Evolutionary conservation across 2,113 vertebrate genomes (phyloP), one percentile per base, ranked within the genome.

Genomic region (Pelobates fuscus): DNA sequence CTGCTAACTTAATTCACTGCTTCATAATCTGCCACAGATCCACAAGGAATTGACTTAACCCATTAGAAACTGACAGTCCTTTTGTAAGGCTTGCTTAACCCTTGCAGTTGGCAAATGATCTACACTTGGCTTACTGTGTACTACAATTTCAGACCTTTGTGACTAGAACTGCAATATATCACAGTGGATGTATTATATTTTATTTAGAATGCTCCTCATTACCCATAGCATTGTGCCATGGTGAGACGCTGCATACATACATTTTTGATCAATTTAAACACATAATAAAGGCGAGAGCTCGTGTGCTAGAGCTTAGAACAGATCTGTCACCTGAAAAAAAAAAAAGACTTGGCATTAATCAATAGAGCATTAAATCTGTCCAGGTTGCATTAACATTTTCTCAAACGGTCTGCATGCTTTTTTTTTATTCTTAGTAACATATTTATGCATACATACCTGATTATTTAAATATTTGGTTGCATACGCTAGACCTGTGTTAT

Each of bases 21-120:
- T 78, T 76, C 64, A 76, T 76, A 67, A 67, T 65, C 65, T 77
- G 70, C 80, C 71, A 78, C 30, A 15, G 14, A 58, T 25, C 37
- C 37, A 76, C 25, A 32, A 46, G 54, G 64, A 76, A 76, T 76
- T 76, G 55, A 52, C 55, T 76, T 76, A 76, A 76, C 72, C 64
- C 72, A 27, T 59, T 60, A 32, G 10, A 76, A 46, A 5, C 64
- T 59, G 54, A 37, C 69, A 59, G 65, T 59, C 54, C 37, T 61
- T 44, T n/a, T 67, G 32, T 5, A 49, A 59, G 55, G 44, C 44
- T 76, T 29, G 3, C 62, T 74, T 65, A 57, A 59, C 71, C 32
- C 54, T 18, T n/a, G 44, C 30, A 60, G 32, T 25, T 14, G 17
- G 17, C 10, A 49, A 49, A 49, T 17, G 4, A 4, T 49, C 15